phyloP scores from a whole-genome alignment of 2,888 invertebrate species.

The Coecobrya sp. region DNA sequence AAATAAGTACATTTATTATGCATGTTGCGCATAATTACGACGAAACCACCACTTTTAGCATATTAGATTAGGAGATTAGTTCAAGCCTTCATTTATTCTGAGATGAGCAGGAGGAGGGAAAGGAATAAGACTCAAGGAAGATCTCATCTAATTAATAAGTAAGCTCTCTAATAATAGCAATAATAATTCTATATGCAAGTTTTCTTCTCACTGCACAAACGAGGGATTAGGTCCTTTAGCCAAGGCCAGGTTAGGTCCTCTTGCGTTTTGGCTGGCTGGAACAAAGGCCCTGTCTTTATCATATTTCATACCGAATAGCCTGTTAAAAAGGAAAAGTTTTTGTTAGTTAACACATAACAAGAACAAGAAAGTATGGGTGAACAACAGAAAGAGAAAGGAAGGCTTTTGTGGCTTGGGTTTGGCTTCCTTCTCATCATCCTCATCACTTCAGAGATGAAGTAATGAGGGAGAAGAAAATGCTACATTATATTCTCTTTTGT shows the following conservation, averaged over 20 bases:
- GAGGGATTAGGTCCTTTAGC: slow-evolving; percentile 85
- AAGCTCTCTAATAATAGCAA: slow-evolving; percentile 53
- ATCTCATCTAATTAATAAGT: slow-evolving; percentile 74
- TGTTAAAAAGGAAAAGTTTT: slow-evolving; percentile 74
- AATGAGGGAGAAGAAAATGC: slow-evolving; percentile 52
- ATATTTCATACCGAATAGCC: slow-evolving; percentile 84
- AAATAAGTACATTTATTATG: neutral
- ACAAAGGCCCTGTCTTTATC: slow-evolving; percentile 83
- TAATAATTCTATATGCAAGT: slow-evolving; percentile 39
- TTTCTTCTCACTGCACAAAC: slow-evolving; percentile 83
- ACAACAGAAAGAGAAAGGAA: slow-evolving; percentile 37
- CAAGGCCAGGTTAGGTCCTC: slow-evolving; percentile 83
- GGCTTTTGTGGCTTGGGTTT: slow-evolving; percentile 52
- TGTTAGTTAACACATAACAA: slow-evolving; percentile 50
- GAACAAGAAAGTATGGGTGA: slow-evolving; percentile 29
- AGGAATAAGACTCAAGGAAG: slow-evolving; percentile 43
- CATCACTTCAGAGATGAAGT: slow-evolving; percentile 28
- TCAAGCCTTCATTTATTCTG: slow-evolving; percentile 45
- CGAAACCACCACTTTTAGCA: slow-evolving; percentile 53
- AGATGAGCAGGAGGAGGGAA: slow-evolving; percentile 12
- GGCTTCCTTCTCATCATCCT: slow-evolving; percentile 15
- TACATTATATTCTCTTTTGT: slow-evolving; percentile 49
- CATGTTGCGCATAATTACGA: slow-evolving; percentile 36
- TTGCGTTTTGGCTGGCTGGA: slow-evolving; percentile 82
- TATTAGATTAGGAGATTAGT: slow-evolving; percentile 63